Conservation (phyloP, 2,888 invertebrate species). For the Meandrusa payeni region DNA sequence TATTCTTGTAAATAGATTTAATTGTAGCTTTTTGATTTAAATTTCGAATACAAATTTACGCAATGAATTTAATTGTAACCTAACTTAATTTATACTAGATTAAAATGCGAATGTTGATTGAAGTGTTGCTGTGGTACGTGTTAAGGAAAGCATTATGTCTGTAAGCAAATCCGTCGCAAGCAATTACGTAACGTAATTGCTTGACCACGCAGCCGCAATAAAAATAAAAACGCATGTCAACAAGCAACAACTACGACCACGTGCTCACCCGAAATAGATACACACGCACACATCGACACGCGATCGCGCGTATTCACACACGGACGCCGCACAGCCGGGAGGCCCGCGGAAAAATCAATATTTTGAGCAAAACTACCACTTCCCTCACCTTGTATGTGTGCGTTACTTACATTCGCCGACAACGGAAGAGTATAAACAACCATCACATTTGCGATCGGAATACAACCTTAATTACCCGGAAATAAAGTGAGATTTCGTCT, state of each 20-base stretch:
- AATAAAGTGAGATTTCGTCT: conserved; percentile 60
- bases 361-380: conserved; percentile 77
- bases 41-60: no score
- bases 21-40: no score
- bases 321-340: conserved; percentile 49
- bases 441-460: conserved; percentile 42
- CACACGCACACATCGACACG: conserved; percentile 46
- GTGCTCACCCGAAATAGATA: conserved; percentile 76
- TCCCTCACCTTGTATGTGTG: conserved; percentile 70
- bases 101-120: no score
- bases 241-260: conserved; percentile 76
- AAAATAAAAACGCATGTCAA: conserved; percentile 78
- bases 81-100: no score
- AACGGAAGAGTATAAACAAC: conserved; percentile 42
- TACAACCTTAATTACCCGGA: conserved; percentile 54
- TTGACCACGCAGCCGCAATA: conserved; percentile 55
- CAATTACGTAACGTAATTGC: conserved; percentile 63
- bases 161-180: conserved; percentile 32
- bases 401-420: conserved; percentile 42
- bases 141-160: conserved; percentile 12
- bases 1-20: no score
- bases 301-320: conserved; percentile 36
- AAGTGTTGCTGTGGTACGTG: not conserved
- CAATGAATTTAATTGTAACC: no score
- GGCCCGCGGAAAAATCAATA: conserved; percentile 78